Evolutionary conservation across 2,797 vertebrate species (phyloP).

Genomic region (Carcharodon carcharias): DNA sequence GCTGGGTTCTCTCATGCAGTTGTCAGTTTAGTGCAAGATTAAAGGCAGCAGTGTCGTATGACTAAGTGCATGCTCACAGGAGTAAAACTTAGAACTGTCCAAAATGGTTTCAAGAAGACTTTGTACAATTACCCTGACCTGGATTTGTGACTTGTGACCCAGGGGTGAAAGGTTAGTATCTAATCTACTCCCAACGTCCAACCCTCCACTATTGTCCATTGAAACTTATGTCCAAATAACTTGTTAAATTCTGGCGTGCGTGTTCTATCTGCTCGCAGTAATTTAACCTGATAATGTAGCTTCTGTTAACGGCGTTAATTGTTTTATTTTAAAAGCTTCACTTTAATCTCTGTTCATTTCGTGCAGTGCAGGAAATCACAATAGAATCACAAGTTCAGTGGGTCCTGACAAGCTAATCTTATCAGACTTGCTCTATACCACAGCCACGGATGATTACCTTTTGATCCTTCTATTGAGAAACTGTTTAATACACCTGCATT

Average conservation of each 20-base stretch:
- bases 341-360: not conserved
- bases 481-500: not conserved
- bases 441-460: not conserved
- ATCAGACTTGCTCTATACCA: not conserved
- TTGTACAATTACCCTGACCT: not conserved
- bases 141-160: not conserved
- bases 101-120: not conserved
- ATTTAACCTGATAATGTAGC: not conserved
- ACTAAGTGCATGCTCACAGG: not conserved
- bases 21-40: not conserved
- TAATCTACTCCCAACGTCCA: not conserved
- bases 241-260: not conserved
- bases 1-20: not conserved
- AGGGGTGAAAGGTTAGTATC: not conserved
- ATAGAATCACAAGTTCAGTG: not conserved
- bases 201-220: not conserved
- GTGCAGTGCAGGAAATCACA: not conserved
- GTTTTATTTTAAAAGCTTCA: not conserved
- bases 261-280: not conserved
- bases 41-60: not conserved
- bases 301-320: not conserved
- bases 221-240: not conserved
- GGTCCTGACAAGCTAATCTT: constrained; percentile 12
- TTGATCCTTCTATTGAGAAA: not conserved
- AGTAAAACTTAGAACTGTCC: not conserved